Base-by-base conservation (phyloP, 2,797 vertebrate species). In the Megaceryle alcyon region DNA sequence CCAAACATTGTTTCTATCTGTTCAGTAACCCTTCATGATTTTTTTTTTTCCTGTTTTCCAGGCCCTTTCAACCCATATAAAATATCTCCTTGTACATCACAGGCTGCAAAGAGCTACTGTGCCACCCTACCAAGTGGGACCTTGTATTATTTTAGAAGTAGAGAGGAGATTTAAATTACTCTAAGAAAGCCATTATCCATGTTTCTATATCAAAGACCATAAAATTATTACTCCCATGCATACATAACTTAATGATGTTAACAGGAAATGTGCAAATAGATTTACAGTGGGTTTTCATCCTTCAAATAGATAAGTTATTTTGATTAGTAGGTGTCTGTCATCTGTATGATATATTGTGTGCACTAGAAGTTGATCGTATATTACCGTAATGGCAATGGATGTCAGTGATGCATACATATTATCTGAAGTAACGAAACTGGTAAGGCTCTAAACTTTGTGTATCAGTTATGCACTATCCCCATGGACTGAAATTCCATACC, bases 181-280 rank as follows among this genome's bases (percentile, higher is more conserved):
- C 33, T 33, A 31, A 71, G 66, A 79, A 93, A 91, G 43, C 43
- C 65, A 43, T 89, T 87, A 72, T 21, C 8, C 82, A 64, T 86
- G 28, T 63, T 95, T 91, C 64, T 79, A 2, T 81, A 78, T 49
- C 44, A 78, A 81, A 91, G 79, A 3, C 39, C 20, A 81, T 65
- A 83, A 91, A 86, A 89, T 35, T 90, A 91, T 69, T 93, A 75
- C 21, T 78, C 49, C 15, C 46, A 59, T 82, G 41, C 57, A 61
- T 82, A 39, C 60, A 78, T 78, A 92, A 86, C 86, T 90, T 89
- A 90, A 49, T 72, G 63, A 73, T 65, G 35, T 64, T 88, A 92
- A 72, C 35, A 72, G 46, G 43, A 82, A 82, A 64, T 15, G 22
- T 75, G 53, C 13, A 82, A 94, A 80, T 48, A 71, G 60, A 83